These are phyloP conservation scores for Oncorhynchus tshawytscha DNA, from an alignment of 2,113 vertebrate genomes.

Conservation along the genomic window DNA sequence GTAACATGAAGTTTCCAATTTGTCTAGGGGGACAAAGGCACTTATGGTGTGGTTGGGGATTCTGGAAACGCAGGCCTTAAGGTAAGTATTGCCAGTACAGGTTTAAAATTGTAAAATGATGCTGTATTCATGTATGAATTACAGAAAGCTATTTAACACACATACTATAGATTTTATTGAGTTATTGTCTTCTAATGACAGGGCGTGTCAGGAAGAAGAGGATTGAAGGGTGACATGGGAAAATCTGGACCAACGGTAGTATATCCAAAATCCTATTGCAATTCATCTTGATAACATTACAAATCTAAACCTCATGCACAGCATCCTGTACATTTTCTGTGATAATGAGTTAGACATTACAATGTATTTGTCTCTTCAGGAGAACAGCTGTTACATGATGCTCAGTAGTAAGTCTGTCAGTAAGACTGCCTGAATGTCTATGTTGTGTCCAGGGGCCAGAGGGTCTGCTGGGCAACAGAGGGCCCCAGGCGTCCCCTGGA, in stretches of 20 bases:
- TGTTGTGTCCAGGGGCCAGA: conserved; percentile 63
- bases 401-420: too few species aligned
- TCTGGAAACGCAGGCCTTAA: conserved; percentile 61
- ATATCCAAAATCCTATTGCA: neutral
- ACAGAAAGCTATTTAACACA: too few species aligned
- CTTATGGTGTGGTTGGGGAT: conserved; percentile 57
- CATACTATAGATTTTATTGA: neutral
- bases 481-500: conserved; percentile 59
- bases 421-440: neutral
- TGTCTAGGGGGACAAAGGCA: conserved; percentile 72
- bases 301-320: neutral
- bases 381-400: neutral
- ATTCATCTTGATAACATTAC: too few species aligned
- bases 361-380: neutral
- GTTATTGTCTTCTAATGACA: conserved; percentile 25
- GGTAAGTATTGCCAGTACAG: conserved; percentile 50
- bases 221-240: conserved; percentile 72
- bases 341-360: neutral
- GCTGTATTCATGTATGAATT: too few species aligned
- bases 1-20: neutral
- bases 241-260: conserved; percentile 61
- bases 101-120: too few species aligned
- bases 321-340: neutral
- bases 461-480: conserved; percentile 57
- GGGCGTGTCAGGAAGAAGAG: conserved; percentile 67